Base-by-base conservation (phyloP, 2,888 invertebrate genomes). In the Eilema caniola region DNA sequence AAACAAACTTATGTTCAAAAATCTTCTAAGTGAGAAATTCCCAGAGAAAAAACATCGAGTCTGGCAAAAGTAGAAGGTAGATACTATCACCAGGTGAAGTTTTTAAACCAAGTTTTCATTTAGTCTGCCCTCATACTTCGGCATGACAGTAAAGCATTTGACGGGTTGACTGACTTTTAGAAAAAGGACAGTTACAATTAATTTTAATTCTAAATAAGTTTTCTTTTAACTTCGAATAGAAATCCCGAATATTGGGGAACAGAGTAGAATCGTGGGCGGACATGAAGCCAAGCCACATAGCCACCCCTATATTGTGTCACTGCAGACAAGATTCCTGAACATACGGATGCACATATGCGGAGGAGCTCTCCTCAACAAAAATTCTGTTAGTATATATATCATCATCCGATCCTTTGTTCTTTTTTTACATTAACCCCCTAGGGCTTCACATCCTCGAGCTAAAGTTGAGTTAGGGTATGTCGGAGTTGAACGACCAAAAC, bases 281-380 rank as follows among this genome's bases (percentile, higher is more conserved):
- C 88, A 92, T 33, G 89, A 91, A 70, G 93, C 95, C 0, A 82
- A 71, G 31, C 91, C 93, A 0, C 85, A 93, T 72, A 91, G 92
- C 57, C 92, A 94, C 62, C 95, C 95, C 0, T 95, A 95, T 72
- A 85, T 95, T 3, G 92, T 95, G 4, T 95, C 95, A 0, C 79
- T 95, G n/a, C 95, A 95, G 76, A 85, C 86, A 25, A 88, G 91
- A 59, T 85, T 93, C 66, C 74, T 93, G 0, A 93, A 92, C 91
- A 70, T 89, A 1, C 84, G 92, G 14, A 75, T 86, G 20, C 94
- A 95, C 65, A 75, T 91, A 8, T 96, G 96, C 67, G 94, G 95
- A 3, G 95, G 95, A 33, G 88, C 94, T 1, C 88, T 95, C 11
- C 83, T 95, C 0, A 95, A 86, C 64, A 85, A 92, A 61, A 83